A percentile compares a stretch with the other conserved stretches of the same genome.
phyloP scores from a whole-genome alignment of 2,797 vertebrate genomes.

The Dendrocincla tyrannina region DNA sequence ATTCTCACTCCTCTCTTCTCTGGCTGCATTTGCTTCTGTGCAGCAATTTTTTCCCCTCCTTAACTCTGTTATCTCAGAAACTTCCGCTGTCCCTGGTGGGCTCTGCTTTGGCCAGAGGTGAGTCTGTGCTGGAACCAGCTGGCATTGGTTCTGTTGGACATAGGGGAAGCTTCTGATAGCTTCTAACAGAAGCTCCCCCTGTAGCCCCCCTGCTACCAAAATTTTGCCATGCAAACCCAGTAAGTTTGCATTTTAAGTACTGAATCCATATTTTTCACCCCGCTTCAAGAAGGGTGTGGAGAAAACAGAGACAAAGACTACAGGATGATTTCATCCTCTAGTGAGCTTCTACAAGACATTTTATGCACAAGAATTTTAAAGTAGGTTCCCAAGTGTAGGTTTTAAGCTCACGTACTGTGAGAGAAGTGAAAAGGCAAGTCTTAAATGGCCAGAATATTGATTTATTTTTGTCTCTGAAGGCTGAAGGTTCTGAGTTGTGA shows the following conservation, averaged over 20 bases:
- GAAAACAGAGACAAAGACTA: background rate
- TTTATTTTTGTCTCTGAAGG: background rate
- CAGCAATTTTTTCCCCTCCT: background rate
- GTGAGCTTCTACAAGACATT: background rate
- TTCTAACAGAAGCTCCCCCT: background rate
- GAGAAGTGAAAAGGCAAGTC: background rate
- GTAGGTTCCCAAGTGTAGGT: background rate
- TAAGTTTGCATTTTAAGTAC: background rate
- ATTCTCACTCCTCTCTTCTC: background rate
- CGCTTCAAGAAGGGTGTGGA: background rate
- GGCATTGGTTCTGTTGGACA: background rate
- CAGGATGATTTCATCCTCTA: background rate
- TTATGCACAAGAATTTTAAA: background rate
- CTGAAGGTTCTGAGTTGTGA: background rate
- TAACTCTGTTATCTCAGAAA: background rate
- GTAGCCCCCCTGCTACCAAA: background rate
- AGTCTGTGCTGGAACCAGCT: background rate
- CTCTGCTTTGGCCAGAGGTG: background rate
- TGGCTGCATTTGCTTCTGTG: background rate
- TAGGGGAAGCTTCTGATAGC: background rate
- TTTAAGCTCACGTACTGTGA: background rate
- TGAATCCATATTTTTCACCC: background rate
- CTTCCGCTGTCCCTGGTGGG: background rate
- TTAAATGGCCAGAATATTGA: background rate
- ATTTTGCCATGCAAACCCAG: background rate